phyloP scores from a whole-genome alignment of 2,113 vertebrate species.

The Platycercus adscitus region DNA sequence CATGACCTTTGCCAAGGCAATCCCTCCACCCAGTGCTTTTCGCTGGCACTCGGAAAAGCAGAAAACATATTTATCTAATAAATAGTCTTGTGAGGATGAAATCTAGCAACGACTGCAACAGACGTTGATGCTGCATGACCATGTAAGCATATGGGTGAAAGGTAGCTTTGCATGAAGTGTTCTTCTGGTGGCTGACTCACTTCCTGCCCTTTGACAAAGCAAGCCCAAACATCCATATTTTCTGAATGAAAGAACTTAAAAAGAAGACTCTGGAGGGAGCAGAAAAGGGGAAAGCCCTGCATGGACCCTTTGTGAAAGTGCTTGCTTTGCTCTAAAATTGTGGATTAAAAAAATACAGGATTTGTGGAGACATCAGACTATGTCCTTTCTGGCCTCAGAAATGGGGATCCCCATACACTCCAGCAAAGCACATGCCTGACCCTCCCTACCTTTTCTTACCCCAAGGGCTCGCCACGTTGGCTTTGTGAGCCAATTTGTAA shows the following conservation, averaged over 20 bases:
- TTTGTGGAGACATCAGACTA: neutral
- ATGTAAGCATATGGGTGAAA: neutral
- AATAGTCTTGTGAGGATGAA: neutral
- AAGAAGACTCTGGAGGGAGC: neutral
- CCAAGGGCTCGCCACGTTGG: neutral
- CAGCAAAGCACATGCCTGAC: neutral
- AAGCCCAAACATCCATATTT: neutral
- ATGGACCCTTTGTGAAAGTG: neutral
- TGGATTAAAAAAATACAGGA: neutral
- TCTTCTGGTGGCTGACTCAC: neutral
- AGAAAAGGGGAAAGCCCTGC: neutral
- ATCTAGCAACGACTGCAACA: neutral
- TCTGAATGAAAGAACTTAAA: neutral
- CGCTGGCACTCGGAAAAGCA: neutral
- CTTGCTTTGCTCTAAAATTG: neutral
- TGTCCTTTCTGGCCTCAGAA: neutral
- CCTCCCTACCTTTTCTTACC: neutral
- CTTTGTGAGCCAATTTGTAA: neutral
- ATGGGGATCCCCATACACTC: accelerated
- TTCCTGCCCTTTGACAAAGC: neutral
- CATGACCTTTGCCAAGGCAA: neutral
- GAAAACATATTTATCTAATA: neutral
- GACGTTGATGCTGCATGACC: neutral
- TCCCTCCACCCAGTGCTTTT: neutral
- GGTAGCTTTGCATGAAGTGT: neutral